A percentile compares a stretch with the other conserved stretches of the same genome.
These are phyloP conservation scores for Caenorhabditis sp. DNA, from an alignment of 2,888 invertebrate genomes.

Conservation along the genomic window DNA sequence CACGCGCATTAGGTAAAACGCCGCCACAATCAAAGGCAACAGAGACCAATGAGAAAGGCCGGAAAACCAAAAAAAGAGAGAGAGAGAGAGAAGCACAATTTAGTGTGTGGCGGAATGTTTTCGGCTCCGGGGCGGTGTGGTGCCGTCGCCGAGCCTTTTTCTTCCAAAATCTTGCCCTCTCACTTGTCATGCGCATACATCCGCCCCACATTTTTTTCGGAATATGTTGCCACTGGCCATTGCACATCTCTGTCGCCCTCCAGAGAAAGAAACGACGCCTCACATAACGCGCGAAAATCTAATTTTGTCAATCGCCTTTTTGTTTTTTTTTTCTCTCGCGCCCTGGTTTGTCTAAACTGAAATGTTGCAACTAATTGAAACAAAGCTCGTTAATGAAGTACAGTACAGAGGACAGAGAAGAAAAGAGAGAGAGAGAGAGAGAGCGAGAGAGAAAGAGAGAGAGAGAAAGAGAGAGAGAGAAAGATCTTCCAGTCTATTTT, in stretches of 20 bases:
- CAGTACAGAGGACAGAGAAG: no score
- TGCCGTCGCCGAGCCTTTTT: constrained; percentile 14
- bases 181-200: constrained; percentile 56
- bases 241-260: constrained; percentile 32
- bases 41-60: constrained; percentile 17
- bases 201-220: constrained; percentile 25
- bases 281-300: constrained; percentile 44
- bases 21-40: constrained; percentile 36
- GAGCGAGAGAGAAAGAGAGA: no score
- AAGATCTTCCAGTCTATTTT: no score
- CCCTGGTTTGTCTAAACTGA: not conserved
- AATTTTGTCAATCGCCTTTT: constrained; percentile 43
- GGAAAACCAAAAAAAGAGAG: constrained; percentile 1
- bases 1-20: constrained; percentile 24
- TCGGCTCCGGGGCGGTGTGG: constrained; percentile 33
- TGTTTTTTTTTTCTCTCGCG: constrained; percentile 14
- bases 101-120: constrained; percentile 27
- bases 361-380: no score
- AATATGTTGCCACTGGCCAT: constrained; percentile 46
- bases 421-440: no score
- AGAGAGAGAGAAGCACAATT: constrained; percentile 16
- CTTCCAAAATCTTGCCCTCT: constrained; percentile 48
- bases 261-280: constrained; percentile 44
- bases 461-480: no score
- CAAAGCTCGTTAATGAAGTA: no score